These are phyloP conservation scores for Vanacampus margaritifer DNA, from an alignment of 2,113 vertebrate species.

Conservation along the genomic window DNA sequence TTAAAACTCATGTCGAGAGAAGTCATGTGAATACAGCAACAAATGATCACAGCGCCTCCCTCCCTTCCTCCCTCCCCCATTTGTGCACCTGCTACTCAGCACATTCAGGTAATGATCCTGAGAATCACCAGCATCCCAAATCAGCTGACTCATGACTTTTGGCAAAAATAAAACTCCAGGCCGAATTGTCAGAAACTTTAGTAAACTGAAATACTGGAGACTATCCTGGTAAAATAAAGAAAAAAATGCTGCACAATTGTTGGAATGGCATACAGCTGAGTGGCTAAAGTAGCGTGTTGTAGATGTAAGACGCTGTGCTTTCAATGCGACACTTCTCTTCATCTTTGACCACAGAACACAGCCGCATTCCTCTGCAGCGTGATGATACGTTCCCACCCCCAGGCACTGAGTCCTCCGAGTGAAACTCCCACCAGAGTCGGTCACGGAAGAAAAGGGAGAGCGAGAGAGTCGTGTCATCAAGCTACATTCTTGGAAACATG, in stretches of 20 bases:
- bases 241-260: slow-evolving; percentile 4
- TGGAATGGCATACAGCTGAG: neutral
- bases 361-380: slow-evolving; percentile 4
- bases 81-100: slow-evolving; percentile 50
- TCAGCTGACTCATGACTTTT: slow-evolving; percentile 21
- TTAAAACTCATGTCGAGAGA: slow-evolving; percentile 30
- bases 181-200: slow-evolving; percentile 4
- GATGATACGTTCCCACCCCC: slow-evolving; percentile 23
- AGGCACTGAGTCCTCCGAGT: slow-evolving; percentile 22
- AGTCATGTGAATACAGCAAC: slow-evolving; percentile 38
- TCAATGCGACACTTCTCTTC: slow-evolving; percentile 5
- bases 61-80: slow-evolving; percentile 4
- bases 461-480: slow-evolving; percentile 20
- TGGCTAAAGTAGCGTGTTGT: neutral
- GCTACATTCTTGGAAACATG: slow-evolving; percentile 19
- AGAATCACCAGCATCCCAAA: slow-evolving; percentile 32
- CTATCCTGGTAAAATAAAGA: neutral
- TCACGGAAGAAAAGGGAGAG: slow-evolving; percentile 21
- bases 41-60: slow-evolving; percentile 42
- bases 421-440: slow-evolving; percentile 26
- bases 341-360: slow-evolving; percentile 5
- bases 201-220: neutral
- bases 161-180: slow-evolving; percentile 12
- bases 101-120: slow-evolving; percentile 44
- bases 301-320: neutral